Base-by-base conservation (phyloP, 92 coral and sea anemone species). In the Phenganax subtilis region DNA sequence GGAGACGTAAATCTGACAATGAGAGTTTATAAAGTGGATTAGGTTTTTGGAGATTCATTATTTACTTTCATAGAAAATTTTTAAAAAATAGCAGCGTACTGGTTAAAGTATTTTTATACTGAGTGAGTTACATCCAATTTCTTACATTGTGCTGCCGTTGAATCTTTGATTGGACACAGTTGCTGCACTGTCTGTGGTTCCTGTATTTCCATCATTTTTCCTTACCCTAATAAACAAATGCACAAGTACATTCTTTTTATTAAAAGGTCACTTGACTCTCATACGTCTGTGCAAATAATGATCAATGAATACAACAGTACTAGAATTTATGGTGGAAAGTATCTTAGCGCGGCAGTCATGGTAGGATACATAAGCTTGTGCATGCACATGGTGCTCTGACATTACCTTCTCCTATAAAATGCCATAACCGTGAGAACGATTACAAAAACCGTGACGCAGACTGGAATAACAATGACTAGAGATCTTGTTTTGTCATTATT, bases 391-490 rank as follows among this genome's bases (percentile, higher is more conserved):
- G 6, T 0, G 14, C 6, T 7, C 53, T 37, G 47, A 30, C n/a
- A 30, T 68, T 68, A 30, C 52, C 54, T 30, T 37, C 73, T 29
- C 6, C 73, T 53, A 68, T 30, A 68, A 25, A 68, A 68, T 0
- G 47, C 5, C 73, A 68, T 68, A 30, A 29, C 73, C 17, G 29
- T 68, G 37, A 68, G 0, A 37, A 68, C 73, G 10, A 53, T 10
- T 7, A 6, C 73, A 12, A 68, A 29, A 53, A 68, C 31, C 30
- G 73, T 68, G n/a, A 68, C 0, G 47, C 73, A 68, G 17, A 68
- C 73, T 9, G 73, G 73, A 28, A 68, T 28, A 29, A 68, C 73
- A 68, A 30, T 30, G 53, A 30, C 73, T 12, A 68, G 54, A 68
- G 73, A 29, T 6, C 52, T 37, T 68, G 73, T 0, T 12, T 15